phyloP scores from a whole-genome alignment of 2,888 invertebrate species.

The Chamaedrilus cognettii region DNA sequence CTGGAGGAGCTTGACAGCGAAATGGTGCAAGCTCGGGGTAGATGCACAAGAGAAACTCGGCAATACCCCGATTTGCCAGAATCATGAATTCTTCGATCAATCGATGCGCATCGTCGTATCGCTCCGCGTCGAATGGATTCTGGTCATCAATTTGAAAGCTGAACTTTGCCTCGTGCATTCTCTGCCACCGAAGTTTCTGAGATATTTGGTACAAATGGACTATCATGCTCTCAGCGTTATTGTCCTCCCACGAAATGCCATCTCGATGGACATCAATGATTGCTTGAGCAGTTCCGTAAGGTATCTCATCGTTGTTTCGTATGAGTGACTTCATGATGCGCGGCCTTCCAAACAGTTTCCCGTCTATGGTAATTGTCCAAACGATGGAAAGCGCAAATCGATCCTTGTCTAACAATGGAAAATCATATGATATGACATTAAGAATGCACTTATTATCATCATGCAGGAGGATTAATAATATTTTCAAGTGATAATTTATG shows the following conservation, averaged over 20 bases:
- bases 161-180: not conserved
- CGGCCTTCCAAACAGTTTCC: not conserved
- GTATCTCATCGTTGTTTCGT: not conserved
- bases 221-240: not conserved
- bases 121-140: not conserved
- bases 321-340: conserved; percentile 1
- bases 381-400: conserved; percentile 12
- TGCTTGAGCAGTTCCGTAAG: conserved; percentile 12
- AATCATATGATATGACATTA: too few species aligned
- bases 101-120: conserved; percentile 40
- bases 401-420: too few species aligned
- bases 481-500: too few species aligned
- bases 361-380: not conserved
- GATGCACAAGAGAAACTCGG: conserved; percentile 39
- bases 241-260: not conserved
- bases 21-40: conserved; percentile 45
- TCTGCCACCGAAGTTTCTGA: not conserved
- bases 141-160: conserved; percentile 1
- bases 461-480: too few species aligned
- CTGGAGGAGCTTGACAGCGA: conserved; percentile 42
- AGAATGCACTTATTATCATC: too few species aligned
- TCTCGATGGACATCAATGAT: conserved; percentile 4
- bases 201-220: not conserved
- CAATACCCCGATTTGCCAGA: conserved; percentile 46
- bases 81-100: conserved; percentile 51